Percentiles rank a stretch among this genome's conserved stretches.
Evolutionary conservation across 2,888 invertebrate genomes (phyloP).

Genomic region (Coenonympha arcania): DNA sequence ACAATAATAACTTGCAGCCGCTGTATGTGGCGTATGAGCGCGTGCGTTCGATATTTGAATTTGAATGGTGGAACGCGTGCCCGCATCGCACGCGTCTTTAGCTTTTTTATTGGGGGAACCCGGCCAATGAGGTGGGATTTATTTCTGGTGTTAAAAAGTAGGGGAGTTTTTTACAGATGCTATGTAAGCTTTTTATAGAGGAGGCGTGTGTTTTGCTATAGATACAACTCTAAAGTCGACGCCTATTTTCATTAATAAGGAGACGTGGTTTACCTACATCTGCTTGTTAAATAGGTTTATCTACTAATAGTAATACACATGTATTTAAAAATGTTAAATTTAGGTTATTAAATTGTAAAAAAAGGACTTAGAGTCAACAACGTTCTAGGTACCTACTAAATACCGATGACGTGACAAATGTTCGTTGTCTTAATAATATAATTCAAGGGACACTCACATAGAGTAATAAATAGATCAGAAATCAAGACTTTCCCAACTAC

Average conservation of each 20-base stretch:
- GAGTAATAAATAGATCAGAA: background rate
- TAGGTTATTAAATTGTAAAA: no score
- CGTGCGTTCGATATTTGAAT: slow-evolving; percentile 65
- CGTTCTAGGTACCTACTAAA: no score
- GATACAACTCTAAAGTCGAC: background rate
- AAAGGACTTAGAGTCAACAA: no score
- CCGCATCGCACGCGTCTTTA: slow-evolving; percentile 60
- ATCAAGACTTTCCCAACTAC: background rate
- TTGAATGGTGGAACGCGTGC: slow-evolving; percentile 58
- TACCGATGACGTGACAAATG: no score
- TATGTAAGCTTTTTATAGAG: slow-evolving; percentile 37
- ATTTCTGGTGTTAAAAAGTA: slow-evolving; percentile 48
- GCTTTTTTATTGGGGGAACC: slow-evolving; percentile 62
- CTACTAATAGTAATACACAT: no score
- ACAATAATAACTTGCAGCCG: slow-evolving; percentile 67
- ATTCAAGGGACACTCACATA: no score
- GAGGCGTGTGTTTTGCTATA: slow-evolving; percentile 40
- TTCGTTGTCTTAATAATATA: no score
- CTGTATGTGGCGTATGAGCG: slow-evolving; percentile 54
- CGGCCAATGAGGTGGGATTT: slow-evolving; percentile 56
- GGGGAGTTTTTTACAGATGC: slow-evolving; percentile 55
- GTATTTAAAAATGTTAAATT: no score
- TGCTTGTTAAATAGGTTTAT: no score
- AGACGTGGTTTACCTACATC: no score
- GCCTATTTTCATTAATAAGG: background rate